Conservation (phyloP, 1,140 invertebrate species). For the Agrilus planipennis region DNA sequence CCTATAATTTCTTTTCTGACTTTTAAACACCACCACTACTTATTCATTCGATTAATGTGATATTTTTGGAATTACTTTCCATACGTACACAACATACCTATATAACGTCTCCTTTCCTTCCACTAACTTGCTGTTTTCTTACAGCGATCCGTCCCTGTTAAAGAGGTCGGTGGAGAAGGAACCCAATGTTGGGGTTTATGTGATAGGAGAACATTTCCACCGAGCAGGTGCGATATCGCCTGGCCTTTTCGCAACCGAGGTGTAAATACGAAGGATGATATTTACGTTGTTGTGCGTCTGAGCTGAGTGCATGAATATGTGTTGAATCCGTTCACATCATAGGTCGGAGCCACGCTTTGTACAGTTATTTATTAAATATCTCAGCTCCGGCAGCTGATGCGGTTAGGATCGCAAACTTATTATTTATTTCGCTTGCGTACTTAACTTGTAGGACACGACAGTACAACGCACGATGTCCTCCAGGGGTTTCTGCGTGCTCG, state of each 20-base stretch:
- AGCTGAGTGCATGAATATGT: conserved; percentile 18
- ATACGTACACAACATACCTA: neutral
- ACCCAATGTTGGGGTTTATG: conserved; percentile 43
- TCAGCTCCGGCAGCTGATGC: conserved; percentile 11
- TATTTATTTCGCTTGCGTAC: conserved; percentile 18
- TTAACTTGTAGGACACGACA: conserved; percentile 10
- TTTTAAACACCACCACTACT: neutral
- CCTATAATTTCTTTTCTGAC: neutral
- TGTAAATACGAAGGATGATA: no score
- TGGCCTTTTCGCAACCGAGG: conserved; percentile 49
- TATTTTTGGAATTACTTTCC: neutral
- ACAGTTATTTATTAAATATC: conserved; percentile 27
- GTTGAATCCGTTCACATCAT: conserved; percentile 13
- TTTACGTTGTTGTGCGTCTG: conserved; percentile 27
- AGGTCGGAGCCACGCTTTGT: conserved; percentile 14
- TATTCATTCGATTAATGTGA: neutral
- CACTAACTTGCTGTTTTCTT: conserved; percentile 16
- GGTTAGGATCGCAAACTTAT: conserved; percentile 17
- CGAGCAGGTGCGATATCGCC: conserved; percentile 38
- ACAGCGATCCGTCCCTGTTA: conserved; percentile 35
- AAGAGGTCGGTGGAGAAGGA: conserved; percentile 38
- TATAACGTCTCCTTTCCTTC: no score
- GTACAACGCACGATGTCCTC: conserved; percentile 13
- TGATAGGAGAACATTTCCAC: conserved; percentile 50
- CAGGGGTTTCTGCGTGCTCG: conserved; percentile 14